Conservation (phyloP, 2,113 vertebrate genomes). For the Pogona vitticeps region DNA sequence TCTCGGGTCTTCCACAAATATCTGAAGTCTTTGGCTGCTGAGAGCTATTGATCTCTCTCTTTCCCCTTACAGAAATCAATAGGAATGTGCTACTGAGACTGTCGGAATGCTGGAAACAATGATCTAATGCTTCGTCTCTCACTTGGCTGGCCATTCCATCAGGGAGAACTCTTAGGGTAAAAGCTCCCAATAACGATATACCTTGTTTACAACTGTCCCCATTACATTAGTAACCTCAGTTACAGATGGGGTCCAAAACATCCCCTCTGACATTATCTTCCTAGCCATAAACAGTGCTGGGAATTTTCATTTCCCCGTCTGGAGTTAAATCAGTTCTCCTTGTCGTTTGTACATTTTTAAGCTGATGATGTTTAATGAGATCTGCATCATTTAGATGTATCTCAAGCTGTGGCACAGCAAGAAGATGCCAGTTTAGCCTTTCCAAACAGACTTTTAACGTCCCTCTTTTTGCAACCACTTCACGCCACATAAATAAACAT, state of each 20-base stretch:
- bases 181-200: neutral
- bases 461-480: constrained; percentile 43
- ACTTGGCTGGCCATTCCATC: neutral
- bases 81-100: neutral
- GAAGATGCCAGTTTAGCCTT: constrained; percentile 52
- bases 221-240: neutral
- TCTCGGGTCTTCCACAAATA: constrained; percentile 55
- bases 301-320: neutral
- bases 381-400: constrained; percentile 31
- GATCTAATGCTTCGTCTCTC: constrained; percentile 12
- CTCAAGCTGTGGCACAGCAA: constrained; percentile 67
- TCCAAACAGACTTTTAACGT: constrained; percentile 48
- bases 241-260: neutral
- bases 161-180: neutral
- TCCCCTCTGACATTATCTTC: neutral
- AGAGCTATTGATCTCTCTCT: constrained; percentile 57
- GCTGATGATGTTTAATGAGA: constrained; percentile 61
- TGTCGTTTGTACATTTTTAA: constrained; percentile 34
- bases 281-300: neutral
- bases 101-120: neutral
- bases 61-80: constrained; percentile 50
- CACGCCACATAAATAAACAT: constrained; percentile 50
- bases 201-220: neutral
- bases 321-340: constrained; percentile 23
- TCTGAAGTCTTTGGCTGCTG: constrained; percentile 54